phyloP scores from a whole-genome alignment of 2,113 vertebrate genomes.

The Condylura cristata region DNA sequence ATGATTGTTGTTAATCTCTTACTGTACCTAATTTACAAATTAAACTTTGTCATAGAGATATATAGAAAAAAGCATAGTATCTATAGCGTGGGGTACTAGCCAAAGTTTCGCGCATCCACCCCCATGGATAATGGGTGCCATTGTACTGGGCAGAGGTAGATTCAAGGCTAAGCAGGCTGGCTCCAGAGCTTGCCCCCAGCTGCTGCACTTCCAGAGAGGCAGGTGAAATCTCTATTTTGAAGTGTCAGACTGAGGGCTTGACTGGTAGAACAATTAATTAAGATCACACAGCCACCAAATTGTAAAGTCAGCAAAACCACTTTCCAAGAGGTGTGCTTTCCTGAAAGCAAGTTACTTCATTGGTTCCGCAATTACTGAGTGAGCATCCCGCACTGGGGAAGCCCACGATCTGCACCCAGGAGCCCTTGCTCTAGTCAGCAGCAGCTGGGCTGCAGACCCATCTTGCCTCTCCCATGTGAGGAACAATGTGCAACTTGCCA shows the following conservation, averaged over 20 bases:
- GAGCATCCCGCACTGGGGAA: fast-evolving
- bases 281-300: not conserved
- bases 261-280: not conserved
- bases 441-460: not conserved
- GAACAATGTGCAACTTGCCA: not conserved
- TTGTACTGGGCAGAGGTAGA: not conserved
- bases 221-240: not conserved
- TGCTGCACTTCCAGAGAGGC: not conserved
- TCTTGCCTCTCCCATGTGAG: not conserved
- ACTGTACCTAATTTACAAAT: too few relatives aligned
- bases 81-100: too few relatives aligned
- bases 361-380: not conserved
- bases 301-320: not conserved
- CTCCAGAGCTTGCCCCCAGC: not conserved
- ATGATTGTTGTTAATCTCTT: too few relatives aligned
- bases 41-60: too few relatives aligned
- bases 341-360: not conserved
- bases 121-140: too few relatives aligned
- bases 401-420: not conserved
- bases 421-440: not conserved
- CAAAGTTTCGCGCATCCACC: too few relatives aligned
- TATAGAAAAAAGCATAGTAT: too few relatives aligned
- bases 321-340: not conserved
- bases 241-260: not conserved
- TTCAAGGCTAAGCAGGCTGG: not conserved